A percentile compares a stretch with the other conserved stretches of the same genome.
phyloP scores from a whole-genome alignment of 2,797 vertebrate species.

The Acestrorhynchus altus region DNA sequence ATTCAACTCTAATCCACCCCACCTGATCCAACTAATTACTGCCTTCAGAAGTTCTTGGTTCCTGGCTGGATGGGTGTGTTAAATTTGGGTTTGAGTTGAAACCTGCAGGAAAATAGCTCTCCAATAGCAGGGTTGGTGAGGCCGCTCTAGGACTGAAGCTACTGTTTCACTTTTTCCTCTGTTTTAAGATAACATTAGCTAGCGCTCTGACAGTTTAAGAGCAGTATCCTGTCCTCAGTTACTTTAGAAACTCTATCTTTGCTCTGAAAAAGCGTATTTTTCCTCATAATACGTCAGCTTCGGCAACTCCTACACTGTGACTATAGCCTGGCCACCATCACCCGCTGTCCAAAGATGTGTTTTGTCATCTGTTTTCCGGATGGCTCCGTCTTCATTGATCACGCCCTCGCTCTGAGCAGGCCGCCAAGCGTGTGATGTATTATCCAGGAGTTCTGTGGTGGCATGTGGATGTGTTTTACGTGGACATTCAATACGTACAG shows the following conservation, averaged over 20 bases:
- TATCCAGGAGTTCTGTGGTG: constrained; percentile 56
- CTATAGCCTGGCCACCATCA: background rate
- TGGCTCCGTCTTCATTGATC: constrained; percentile 45
- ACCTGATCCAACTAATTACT: too few species aligned
- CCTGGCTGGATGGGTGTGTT: too few species aligned
- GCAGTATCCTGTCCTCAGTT: background rate
- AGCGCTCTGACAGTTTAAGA: background rate
- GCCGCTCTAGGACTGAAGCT: background rate
- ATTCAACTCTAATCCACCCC: too few species aligned
- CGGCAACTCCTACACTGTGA: constrained; percentile 35
- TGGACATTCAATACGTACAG: constrained; percentile 63
- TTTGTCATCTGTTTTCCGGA: constrained; percentile 29
- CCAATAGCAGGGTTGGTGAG: background rate
- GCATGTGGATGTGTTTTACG: constrained; percentile 60
- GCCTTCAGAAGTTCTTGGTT: too few species aligned
- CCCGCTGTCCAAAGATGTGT: constrained; percentile 17
- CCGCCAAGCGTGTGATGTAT: constrained; percentile 62
- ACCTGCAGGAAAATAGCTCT: too few species aligned
- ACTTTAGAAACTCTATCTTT: constrained; percentile 7
- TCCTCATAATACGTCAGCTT: constrained; percentile 35
- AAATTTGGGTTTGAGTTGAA: too few species aligned
- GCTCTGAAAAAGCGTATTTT: constrained; percentile 6
- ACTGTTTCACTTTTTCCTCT: background rate
- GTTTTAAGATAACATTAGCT: background rate
- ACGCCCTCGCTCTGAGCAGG: constrained; percentile 41